phyloP scores from a whole-genome alignment of 2,888 invertebrate genomes.

The Sinotaia quadrata region DNA sequence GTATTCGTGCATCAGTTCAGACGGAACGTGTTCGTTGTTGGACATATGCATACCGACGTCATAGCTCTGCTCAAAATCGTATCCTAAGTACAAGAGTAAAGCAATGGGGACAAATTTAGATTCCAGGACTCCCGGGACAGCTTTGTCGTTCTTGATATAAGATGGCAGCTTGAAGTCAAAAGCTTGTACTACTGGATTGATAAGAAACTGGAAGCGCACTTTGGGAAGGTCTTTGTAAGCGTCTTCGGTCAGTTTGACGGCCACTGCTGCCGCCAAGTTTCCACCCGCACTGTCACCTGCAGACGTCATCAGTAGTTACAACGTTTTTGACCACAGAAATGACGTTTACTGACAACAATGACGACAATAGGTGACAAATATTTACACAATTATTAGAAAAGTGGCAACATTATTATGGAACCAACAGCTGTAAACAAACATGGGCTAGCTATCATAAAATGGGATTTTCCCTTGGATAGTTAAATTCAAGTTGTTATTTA shows the following conservation, averaged over 20 bases:
- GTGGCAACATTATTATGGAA: too few species aligned
- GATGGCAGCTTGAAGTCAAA: background rate
- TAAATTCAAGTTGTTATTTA: too few species aligned
- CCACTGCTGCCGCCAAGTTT: slow-evolving; percentile 1
- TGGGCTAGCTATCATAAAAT: too few species aligned
- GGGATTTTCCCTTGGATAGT: too few species aligned
- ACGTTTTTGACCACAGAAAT: too few species aligned
- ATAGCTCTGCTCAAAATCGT: background rate
- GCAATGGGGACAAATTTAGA: background rate
- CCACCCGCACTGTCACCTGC: background rate
- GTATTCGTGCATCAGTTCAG: background rate
- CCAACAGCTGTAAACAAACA: too few species aligned
- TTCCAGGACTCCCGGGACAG: background rate
- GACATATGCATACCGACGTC: background rate
- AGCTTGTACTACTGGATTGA: background rate
- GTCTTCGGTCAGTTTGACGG: background rate
- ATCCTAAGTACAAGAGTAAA: background rate
- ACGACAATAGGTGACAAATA: too few species aligned
- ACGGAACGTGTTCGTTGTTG: background rate
- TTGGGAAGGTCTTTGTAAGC: background rate
- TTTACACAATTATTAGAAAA: too few species aligned
- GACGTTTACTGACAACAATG: too few species aligned
- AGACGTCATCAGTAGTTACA: too few species aligned
- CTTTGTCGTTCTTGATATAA: background rate
- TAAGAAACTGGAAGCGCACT: background rate